Percentiles rank a stretch among this genome's conserved stretches.
Evolutionary conservation across 2,113 vertebrate genomes (phyloP).

Genomic region (Progne subis): DNA sequence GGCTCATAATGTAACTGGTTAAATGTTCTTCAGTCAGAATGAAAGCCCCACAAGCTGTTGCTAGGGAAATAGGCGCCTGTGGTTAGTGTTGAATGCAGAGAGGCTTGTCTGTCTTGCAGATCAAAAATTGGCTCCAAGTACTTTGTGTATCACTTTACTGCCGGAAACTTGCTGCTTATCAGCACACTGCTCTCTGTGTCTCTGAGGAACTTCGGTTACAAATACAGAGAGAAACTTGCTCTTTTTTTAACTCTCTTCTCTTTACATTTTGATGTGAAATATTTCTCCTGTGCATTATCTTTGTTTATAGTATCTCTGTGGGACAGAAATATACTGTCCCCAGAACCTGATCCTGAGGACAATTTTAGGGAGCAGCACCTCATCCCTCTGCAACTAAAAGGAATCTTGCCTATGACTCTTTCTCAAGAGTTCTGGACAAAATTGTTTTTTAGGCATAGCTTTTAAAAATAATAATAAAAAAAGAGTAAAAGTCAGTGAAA

Average conservation of each 20-base stretch:
- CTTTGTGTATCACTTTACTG: background rate
- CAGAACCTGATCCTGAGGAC: background rate
- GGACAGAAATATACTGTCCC: background rate
- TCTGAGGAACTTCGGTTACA: background rate
- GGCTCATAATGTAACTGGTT: background rate
- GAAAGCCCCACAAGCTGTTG: slow-evolving; percentile 48
- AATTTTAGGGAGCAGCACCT: background rate
- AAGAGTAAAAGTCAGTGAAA: background rate
- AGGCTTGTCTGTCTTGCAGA: slow-evolving; percentile 10
- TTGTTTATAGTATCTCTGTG: background rate
- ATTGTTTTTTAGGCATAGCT: background rate
- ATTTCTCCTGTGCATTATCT: background rate
- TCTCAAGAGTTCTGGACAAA: background rate
- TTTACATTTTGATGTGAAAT: background rate
- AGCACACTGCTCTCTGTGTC: background rate
- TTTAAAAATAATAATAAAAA: background rate
- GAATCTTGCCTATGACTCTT: background rate
- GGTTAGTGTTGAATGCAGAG: slow-evolving; percentile 47
- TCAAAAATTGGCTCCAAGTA: slow-evolving; percentile 18
- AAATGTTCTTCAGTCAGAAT: slow-evolving; percentile 16
- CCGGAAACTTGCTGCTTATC: background rate
- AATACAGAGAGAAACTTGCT: background rate
- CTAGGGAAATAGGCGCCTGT: slow-evolving; percentile 48
- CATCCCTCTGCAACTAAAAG: background rate
- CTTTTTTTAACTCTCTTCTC: background rate